These are phyloP conservation scores for Drosophila cardini DNA, from an alignment of 1,140 invertebrate genomes.

Conservation along the genomic window DNA sequence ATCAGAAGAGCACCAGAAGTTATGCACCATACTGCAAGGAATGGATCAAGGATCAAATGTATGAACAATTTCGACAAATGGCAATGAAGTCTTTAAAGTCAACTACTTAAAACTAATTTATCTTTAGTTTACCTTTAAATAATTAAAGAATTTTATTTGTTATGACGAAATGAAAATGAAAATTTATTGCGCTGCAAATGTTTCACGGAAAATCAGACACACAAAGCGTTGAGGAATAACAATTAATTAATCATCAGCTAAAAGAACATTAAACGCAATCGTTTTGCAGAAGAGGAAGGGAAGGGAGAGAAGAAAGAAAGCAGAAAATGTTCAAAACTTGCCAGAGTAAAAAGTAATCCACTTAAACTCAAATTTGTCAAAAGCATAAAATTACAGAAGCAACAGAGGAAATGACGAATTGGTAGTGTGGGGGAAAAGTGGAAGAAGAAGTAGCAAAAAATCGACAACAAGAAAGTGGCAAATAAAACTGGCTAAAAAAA, in stretches of 20 bases:
- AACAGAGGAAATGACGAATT: slow-evolving; percentile 17
- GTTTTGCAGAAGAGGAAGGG: background rate
- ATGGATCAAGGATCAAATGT: slow-evolving; percentile 99
- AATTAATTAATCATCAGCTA: slow-evolving; percentile 74
- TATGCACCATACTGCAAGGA: slow-evolving; percentile 99
- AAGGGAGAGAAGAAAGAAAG: background rate
- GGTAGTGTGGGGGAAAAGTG: slow-evolving; percentile 1
- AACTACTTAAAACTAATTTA: slow-evolving; percentile 12
- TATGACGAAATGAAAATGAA: slow-evolving; percentile 64
- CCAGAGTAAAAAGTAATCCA: slow-evolving; percentile 73
- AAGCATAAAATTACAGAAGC: slow-evolving; percentile 69
- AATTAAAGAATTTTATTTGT: slow-evolving; percentile 14
- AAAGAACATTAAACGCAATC: slow-evolving; percentile 39
- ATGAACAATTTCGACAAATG: slow-evolving; percentile 94
- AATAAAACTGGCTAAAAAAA: slow-evolving; percentile 46
- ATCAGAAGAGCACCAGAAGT: slow-evolving; percentile 94
- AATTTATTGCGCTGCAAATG: slow-evolving; percentile 64
- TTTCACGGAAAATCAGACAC: slow-evolving; percentile 33
- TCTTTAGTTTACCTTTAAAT: background rate
- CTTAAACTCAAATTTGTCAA: slow-evolving; percentile 80
- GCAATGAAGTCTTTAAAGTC: slow-evolving; percentile 85
- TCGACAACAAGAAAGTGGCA: slow-evolving; percentile 62
- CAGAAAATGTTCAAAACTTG: background rate
- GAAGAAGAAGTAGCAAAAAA: slow-evolving; percentile 37
- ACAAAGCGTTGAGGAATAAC: slow-evolving; percentile 36